Base-by-base conservation (phyloP, 2,797 vertebrate species). In the Hozukius guyotensis region DNA sequence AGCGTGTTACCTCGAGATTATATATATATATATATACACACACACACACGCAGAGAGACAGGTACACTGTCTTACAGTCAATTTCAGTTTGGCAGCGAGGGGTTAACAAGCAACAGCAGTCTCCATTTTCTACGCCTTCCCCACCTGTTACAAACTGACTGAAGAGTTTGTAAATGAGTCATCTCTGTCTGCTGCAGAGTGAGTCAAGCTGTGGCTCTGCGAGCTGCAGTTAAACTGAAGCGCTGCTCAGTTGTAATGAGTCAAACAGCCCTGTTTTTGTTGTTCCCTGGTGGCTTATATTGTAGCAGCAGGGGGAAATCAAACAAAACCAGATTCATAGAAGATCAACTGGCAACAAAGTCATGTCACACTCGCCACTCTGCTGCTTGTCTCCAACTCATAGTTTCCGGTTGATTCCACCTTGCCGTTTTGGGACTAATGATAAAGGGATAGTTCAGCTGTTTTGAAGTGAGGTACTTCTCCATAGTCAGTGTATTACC, bases 101-200 rank as follows among this genome's bases (percentile, higher is more conserved):
- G 52, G 27, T 64, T 55, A 52, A 64, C 25, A 29, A 61, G 11
- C 53, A 12, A 49, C 49, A 56, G 64, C 0, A 7, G 38, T 60
- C 25, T 42, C 20, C 8, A 27, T 46, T 36, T 31, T 25, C 18
- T n/a, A 2, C 55, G 29, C 29, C 32, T 65, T 34, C 34, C 29
- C 31, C 2, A 9, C 55, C 62, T 79, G 75, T 46, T 22, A 32
- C 46, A 77, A 16, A 55, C 4, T 11, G 20, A 53, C 31, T 59
- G 11, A 56, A 18, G 24, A 25, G 25, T 65, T 65, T 78, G 46
- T 77, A 38, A 80, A 84, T 82, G 57, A 82, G 36, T 84, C 67
- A 60, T 38, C n/a, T 59, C 31, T 8, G 14, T 69, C 60, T 78
- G 38, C 74, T 79, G 59, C 52, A 27, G 16, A 77, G 61, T 53